Percentiles rank a stretch among this genome's conserved stretches.
These are phyloP conservation scores for Drosophila mimica DNA, from an alignment of 2,888 invertebrate genomes.

Conservation along the genomic window DNA sequence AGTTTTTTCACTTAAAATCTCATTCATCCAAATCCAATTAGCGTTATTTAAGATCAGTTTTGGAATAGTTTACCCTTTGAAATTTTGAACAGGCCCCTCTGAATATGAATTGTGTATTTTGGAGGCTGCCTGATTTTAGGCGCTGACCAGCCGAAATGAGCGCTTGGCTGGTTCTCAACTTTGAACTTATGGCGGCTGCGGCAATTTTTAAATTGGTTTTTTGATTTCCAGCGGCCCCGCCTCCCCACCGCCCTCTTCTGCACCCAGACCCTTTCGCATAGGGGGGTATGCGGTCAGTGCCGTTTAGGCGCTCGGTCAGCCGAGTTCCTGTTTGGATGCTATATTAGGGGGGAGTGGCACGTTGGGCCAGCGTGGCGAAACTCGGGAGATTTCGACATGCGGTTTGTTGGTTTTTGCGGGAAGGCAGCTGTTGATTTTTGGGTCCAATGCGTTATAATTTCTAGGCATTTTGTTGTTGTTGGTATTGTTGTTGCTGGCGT, in stretches of 20 bases:
- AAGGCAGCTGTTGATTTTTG: constrained; percentile 77
- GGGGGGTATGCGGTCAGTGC: constrained; percentile 74
- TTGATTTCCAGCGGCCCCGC: constrained; percentile 52
- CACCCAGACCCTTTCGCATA: no score
- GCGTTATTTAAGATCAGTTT: neutral
- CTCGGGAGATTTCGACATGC: constrained; percentile 62
- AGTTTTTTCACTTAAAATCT: neutral
- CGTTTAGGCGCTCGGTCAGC: constrained; percentile 74
- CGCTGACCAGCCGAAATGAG: constrained; percentile 34
- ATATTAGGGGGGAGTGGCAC: neutral
- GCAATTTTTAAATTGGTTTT: constrained; percentile 75
- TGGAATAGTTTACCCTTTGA: neutral
- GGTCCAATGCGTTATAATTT: constrained; percentile 78
- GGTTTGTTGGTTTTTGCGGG: constrained; percentile 77
- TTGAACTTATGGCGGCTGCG: constrained; percentile 74
- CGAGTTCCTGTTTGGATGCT: constrained; percentile 58
- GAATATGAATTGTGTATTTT: constrained; percentile 33
- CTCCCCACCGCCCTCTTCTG: neutral
- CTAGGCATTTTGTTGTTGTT: constrained; percentile 46
- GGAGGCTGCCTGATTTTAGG: constrained; percentile 50
- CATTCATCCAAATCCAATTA: neutral
- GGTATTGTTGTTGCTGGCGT: constrained; percentile 43
- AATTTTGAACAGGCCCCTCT: constrained; percentile 26
- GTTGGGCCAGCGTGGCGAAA: constrained; percentile 18
- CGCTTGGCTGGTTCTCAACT: constrained; percentile 69